Conservation (phyloP, 2,113 vertebrate species). For the Galeopterus variegatus region DNA sequence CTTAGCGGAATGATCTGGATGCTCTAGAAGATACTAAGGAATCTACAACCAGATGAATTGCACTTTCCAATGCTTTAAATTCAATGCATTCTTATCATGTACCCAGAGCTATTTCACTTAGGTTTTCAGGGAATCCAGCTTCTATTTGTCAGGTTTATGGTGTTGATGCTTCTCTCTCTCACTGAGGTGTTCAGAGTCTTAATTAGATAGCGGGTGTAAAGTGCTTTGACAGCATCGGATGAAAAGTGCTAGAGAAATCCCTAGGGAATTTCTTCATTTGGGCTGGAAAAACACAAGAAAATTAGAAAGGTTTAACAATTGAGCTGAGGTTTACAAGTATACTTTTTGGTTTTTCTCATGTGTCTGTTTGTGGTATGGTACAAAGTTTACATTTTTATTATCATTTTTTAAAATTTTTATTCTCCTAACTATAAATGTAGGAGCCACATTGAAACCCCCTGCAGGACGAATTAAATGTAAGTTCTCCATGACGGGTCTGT, state of each 20-base stretch:
- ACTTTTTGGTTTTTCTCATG: slow-evolving; percentile 52
- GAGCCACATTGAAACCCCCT: background rate
- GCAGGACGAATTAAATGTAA: slow-evolving; percentile 48
- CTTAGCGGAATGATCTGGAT: background rate
- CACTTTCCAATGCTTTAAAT: slow-evolving; percentile 46
- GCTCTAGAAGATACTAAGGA: background rate
- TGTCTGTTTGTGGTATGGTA: background rate
- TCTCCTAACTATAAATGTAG: slow-evolving; percentile 53
- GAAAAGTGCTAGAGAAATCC: slow-evolving; percentile 74
- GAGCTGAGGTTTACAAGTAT: slow-evolving; percentile 66
- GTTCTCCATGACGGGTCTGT: slow-evolving; percentile 28
- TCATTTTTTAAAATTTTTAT: slow-evolving; percentile 2
- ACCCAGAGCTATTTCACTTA: slow-evolving; percentile 65
- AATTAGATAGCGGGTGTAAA: slow-evolving; percentile 77
- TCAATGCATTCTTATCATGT: background rate
- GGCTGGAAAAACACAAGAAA: slow-evolving; percentile 75
- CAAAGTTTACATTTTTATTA: background rate
- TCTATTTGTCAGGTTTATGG: slow-evolving; percentile 78
- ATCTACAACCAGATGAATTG: background rate
- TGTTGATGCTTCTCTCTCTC: slow-evolving; percentile 45
- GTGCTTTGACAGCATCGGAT: slow-evolving; percentile 80
- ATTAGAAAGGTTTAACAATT: slow-evolving; percentile 76
- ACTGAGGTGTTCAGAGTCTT: slow-evolving; percentile 80
- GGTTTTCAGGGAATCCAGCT: slow-evolving; percentile 57
- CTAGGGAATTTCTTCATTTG: slow-evolving; percentile 67